Evolutionary conservation across 2,797 vertebrate species (phyloP).

Genomic region (Lerista edwardsae): DNA sequence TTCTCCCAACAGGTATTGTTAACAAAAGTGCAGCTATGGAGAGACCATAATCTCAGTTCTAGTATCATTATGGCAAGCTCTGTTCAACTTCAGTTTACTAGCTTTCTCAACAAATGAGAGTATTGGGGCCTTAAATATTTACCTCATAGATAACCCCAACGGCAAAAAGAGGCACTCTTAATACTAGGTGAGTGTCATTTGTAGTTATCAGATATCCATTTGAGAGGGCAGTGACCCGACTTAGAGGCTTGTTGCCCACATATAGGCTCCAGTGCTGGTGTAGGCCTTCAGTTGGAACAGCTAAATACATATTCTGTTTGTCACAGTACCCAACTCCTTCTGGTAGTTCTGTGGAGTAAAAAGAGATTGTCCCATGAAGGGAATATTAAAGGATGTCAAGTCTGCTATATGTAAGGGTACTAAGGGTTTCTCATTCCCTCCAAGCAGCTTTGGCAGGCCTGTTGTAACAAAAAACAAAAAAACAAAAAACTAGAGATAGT

Average conservation of each 20-base stretch:
- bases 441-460: not conserved
- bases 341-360: conserved; percentile 53
- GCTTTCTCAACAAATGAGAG: not conserved
- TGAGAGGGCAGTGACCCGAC: conserved; percentile 55
- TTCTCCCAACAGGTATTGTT: not conserved
- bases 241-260: conserved; percentile 72
- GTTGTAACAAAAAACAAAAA: not conserved
- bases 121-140: not conserved
- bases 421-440: not conserved
- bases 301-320: conserved; percentile 55
- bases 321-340: conserved; percentile 64
- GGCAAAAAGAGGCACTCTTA: conserved; percentile 77
- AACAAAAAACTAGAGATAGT: no score
- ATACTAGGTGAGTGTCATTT: conserved; percentile 70
- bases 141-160: conserved; percentile 77
- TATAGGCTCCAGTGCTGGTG: conserved; percentile 76
- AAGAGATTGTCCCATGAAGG: no score
- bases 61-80: not conserved
- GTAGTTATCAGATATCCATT: conserved; percentile 75
- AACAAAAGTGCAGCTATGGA: no score
- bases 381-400: not conserved
- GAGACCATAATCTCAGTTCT: not conserved
- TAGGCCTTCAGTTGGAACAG: conserved; percentile 48
- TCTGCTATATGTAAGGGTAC: no score
- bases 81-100: not conserved